These are phyloP conservation scores for Chironomus riparius DNA, from an alignment of 2,888 invertebrate species.

Conservation along the genomic window DNA sequence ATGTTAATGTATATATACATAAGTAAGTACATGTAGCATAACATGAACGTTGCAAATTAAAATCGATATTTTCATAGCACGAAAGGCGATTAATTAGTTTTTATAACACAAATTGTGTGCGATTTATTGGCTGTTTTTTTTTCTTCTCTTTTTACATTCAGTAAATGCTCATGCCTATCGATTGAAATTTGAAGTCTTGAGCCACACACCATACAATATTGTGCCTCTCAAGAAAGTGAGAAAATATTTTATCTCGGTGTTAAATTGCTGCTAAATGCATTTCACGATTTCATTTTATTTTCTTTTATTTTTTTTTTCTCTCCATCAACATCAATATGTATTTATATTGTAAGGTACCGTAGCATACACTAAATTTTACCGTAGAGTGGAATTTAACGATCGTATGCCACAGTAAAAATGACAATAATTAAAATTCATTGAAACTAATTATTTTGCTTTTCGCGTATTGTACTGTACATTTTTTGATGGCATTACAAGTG, in stretches of 20 bases:
- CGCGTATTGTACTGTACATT: neutral
- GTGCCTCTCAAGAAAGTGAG: constrained; percentile 1
- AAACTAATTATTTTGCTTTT: constrained; percentile 20
- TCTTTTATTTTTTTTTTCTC: neutral
- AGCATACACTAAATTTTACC: neutral
- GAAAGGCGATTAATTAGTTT: constrained; percentile 24
- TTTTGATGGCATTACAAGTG: constrained; percentile 10
- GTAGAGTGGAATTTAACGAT: neutral
- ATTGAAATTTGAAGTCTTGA: neutral
- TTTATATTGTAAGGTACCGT: neutral
- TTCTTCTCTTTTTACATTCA: neutral
- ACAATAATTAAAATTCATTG: constrained; percentile 26
- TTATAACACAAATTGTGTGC: constrained; percentile 25
- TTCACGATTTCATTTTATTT: constrained; percentile 9
- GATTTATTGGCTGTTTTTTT: constrained; percentile 17
- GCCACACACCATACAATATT: constrained; percentile 7
- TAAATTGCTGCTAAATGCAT: constrained; percentile 13
- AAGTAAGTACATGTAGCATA: neutral
- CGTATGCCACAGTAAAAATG: neutral
- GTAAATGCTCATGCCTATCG: neutral
- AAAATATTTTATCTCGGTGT: constrained; percentile 22
- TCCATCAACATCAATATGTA: neutral
- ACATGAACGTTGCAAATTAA: constrained; percentile 14
- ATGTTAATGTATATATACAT: neutral
- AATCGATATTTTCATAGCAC: constrained; percentile 16